Percentiles rank a stretch among this genome's conserved stretches.
phyloP scores from a whole-genome alignment of 2,113 vertebrate species.

The Malurus cyaneus region DNA sequence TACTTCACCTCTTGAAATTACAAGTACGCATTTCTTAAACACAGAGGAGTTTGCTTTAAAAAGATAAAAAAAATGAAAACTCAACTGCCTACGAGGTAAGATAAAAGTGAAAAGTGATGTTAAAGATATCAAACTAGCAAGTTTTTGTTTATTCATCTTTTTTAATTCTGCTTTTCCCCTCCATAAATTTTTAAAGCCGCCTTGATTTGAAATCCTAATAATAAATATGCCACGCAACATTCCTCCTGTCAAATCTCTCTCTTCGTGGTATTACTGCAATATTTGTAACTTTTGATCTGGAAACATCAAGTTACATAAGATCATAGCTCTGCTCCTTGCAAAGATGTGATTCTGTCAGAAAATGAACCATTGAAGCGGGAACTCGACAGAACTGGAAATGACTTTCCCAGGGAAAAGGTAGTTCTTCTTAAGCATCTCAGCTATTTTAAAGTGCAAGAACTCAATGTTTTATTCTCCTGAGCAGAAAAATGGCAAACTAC shows the following conservation, averaged over 20 bases:
- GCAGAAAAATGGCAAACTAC: neutral
- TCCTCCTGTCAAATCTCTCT: neutral
- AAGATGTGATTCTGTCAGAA: constrained; percentile 63
- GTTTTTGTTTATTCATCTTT: constrained; percentile 6
- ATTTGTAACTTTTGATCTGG: constrained; percentile 69
- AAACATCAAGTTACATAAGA: constrained; percentile 71
- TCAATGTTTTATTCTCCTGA: neutral
- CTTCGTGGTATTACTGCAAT: neutral
- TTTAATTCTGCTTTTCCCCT: neutral
- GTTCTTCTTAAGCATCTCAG: constrained; percentile 39
- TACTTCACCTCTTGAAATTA: constrained; percentile 21
- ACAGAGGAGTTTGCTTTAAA: neutral
- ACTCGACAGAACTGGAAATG: constrained; percentile 63
- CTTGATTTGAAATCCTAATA: constrained; percentile 25
- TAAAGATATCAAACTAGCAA: neutral
- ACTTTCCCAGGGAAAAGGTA: constrained; percentile 60
- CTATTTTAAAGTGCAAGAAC: constrained; percentile 41
- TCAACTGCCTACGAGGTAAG: neutral
- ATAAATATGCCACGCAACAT: neutral
- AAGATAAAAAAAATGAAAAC: neutral
- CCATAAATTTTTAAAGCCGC: neutral
- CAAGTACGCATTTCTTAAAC: neutral
- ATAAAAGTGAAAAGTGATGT: neutral
- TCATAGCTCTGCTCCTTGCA: constrained; percentile 27
- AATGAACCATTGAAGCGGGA: constrained; percentile 61